phyloP scores from a whole-genome alignment of 2,888 invertebrate species.

The Acrobasis repandana region DNA sequence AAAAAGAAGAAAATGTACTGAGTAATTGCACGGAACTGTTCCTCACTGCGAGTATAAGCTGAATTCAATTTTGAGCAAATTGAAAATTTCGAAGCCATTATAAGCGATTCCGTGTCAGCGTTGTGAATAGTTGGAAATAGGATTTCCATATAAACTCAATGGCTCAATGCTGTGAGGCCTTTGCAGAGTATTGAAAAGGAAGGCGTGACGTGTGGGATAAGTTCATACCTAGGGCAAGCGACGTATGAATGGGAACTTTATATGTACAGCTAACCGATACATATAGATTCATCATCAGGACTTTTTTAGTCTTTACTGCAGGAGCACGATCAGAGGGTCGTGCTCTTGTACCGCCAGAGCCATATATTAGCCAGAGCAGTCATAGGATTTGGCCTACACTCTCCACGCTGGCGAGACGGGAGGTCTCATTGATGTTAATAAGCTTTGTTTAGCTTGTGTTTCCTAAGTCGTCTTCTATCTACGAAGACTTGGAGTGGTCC shows the following conservation, averaged over 20 bases:
- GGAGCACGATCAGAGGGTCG: too few species aligned
- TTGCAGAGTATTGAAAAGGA: slow-evolving; percentile 26
- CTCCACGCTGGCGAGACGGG: too few species aligned
- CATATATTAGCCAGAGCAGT: too few species aligned
- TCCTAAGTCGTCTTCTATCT: too few species aligned
- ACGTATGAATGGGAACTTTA: background rate
- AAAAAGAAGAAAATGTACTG: too few species aligned
- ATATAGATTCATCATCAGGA: too few species aligned
- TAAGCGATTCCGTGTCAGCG: background rate
- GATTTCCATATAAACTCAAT: slow-evolving; percentile 45
- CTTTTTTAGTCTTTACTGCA: too few species aligned
- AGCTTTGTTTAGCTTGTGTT: background rate
- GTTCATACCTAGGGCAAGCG: background rate
- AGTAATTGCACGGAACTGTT: background rate
- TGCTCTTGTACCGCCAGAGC: too few species aligned
- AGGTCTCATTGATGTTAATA: too few species aligned
- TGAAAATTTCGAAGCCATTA: slow-evolving; percentile 7
- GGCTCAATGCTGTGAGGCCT: slow-evolving; percentile 30
- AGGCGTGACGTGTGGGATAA: slow-evolving; percentile 19
- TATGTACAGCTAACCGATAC: too few species aligned
- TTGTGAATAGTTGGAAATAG: slow-evolving; percentile 32
- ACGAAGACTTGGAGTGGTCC: too few species aligned
- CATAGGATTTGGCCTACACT: too few species aligned
- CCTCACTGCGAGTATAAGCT: background rate
- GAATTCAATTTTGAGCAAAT: slow-evolving; percentile 14